Evolutionary conservation across 2,113 vertebrate genomes (phyloP), one percentile per base, ranked within the genome.

Genomic region (Chiloscyllium plagiosum): DNA sequence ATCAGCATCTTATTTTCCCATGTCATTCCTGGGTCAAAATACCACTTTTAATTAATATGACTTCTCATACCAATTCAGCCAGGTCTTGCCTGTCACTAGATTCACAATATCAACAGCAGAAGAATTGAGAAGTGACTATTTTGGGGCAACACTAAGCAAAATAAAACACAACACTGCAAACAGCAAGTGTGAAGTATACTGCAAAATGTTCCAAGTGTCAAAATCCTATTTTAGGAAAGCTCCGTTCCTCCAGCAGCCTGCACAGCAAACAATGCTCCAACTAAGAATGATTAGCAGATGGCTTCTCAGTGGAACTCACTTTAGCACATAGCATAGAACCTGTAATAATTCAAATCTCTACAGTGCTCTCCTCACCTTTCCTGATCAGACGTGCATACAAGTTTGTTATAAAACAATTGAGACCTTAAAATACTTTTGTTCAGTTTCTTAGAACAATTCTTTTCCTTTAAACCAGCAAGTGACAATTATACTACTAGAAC

Each of bases 401-500:
- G n/a, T 37, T 70, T 70, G 42, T 69, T 70, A 70, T 2, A 95
- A 70, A 72, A 12, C 24, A 13, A 90, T 2, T 33, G 15, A 33
- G 50, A 52, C 29, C 56, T 42, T 29, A 29, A 56, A 90, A 52
- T 47, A 20, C 52, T 90, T 52, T 50, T 33, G 52, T 90, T 29
- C 61, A 61, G 87, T 33, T 61, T 12, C 24, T 70, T 33, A 26
- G 69, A 50, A 26, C 37, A 95, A 5, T 12, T 42, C 56, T 93
- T 93, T 93, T 37, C 89, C 89, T 93, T 93, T 66, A 93, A 93
- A 66, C 42, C 94, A 95, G 52, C 37, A 76, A 50, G 10, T 72
- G 69, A 52, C 68, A 72, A 69, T 72, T 69, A 69, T 22, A 94
- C 65, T 68, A 93, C 29, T 24, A 33, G 10, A 50, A 13, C 94